phyloP scores from a whole-genome alignment of 2,113 vertebrate species.

The Carlito syrichta region DNA sequence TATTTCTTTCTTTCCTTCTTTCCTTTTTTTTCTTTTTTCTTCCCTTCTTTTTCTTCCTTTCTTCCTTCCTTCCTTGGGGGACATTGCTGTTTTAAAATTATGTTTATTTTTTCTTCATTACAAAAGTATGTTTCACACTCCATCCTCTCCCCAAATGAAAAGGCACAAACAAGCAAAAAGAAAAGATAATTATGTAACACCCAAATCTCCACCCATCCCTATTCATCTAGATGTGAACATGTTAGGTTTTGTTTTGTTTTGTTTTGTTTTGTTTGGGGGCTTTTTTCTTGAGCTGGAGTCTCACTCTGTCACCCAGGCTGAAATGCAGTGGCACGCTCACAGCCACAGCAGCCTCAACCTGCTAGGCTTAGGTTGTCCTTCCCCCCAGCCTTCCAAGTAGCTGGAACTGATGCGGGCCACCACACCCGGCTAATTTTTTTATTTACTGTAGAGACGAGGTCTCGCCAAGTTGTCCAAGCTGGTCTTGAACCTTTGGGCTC shows the following conservation, averaged over 20 bases:
- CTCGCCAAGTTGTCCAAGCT: too few relatives aligned
- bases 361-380: too few relatives aligned
- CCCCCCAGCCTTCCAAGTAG: too few relatives aligned
- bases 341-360: too few relatives aligned
- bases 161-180: constrained; percentile 1
- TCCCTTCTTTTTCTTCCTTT: neutral
- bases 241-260: neutral
- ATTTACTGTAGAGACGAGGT: too few relatives aligned
- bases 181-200: neutral
- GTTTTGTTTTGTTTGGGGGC: too few relatives aligned
- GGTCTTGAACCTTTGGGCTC: too few relatives aligned
- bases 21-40: neutral
- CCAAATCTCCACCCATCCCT: neutral
- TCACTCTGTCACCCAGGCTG: too few relatives aligned
- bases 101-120: neutral
- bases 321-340: too few relatives aligned
- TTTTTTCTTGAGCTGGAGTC: too few relatives aligned
- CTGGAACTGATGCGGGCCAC: too few relatives aligned
- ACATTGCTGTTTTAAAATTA: neutral
- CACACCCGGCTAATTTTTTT: too few relatives aligned
- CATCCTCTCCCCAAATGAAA: neutral
- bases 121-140: neutral
- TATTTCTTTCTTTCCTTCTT: neutral
- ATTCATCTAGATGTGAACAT: neutral
- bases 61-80: fast-evolving